Evolutionary conservation across 2,113 vertebrate genomes (phyloP).

Genomic region (Malurus cyaneus): DNA sequence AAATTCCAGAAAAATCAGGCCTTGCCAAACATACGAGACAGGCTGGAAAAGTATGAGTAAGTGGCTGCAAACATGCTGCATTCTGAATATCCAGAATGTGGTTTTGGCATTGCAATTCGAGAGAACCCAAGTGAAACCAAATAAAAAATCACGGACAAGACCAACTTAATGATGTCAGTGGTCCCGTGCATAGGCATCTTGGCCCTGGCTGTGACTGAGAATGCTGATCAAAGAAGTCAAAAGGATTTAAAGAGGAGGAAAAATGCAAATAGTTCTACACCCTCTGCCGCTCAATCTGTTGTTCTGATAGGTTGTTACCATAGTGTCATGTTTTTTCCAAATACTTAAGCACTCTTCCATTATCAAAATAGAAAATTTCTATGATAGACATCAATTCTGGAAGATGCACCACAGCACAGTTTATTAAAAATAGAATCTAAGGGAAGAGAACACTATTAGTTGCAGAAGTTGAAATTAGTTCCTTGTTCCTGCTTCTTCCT

Average conservation of each 20-base stretch:
- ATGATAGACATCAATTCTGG: not conserved
- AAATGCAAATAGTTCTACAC: not conserved
- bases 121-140: not conserved
- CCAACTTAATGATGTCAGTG: not conserved
- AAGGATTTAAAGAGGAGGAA: not conserved
- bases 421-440: not conserved
- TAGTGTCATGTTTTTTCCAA: not conserved
- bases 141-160: not conserved
- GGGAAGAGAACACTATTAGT: not conserved
- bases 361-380: not conserved
- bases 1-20: not conserved
- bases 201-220: not conserved
- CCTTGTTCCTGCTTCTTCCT: not conserved
- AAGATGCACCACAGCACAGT: not conserved
- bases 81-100: not conserved
- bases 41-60: not conserved
- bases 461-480: not conserved
- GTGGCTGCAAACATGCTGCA: not conserved
- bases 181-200: not conserved
- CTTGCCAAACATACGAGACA: not conserved
- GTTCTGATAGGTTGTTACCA: not conserved
- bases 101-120: not conserved
- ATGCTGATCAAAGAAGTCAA: not conserved
- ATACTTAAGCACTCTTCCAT: not conserved
- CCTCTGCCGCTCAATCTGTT: not conserved